Conservation (phyloP, 1,140 invertebrate species). For the Cyrtorhinus lividipennis region DNA sequence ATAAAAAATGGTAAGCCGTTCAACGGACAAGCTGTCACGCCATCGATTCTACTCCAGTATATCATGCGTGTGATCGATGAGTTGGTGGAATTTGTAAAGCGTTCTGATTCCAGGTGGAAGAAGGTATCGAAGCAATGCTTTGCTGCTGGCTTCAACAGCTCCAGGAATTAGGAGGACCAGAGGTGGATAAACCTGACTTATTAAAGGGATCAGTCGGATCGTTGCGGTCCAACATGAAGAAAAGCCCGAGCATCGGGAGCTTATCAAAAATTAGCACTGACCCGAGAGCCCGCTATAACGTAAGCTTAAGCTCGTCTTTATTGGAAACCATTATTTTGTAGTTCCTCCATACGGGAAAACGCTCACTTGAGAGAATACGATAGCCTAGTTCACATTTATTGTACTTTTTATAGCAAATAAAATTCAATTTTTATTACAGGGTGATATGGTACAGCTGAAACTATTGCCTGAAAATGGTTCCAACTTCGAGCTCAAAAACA, state of each 20-base stretch:
- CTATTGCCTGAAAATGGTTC: constrained; percentile 40
- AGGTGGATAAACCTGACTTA: constrained; percentile 66
- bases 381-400: too few species aligned
- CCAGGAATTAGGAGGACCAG: constrained; percentile 60
- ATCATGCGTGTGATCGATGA: too few species aligned
- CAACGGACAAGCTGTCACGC: too few species aligned
- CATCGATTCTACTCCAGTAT: too few species aligned
- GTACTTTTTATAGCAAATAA: too few species aligned
- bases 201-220: constrained; percentile 59
- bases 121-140: constrained; percentile 66
- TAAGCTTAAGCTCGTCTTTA: constrained; percentile 34
- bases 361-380: too few species aligned
- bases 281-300: constrained; percentile 61
- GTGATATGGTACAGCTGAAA: constrained; percentile 74
- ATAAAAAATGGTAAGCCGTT: too few species aligned
- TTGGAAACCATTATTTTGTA: background rate
- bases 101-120: constrained; percentile 49
- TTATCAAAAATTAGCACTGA: constrained; percentile 48
- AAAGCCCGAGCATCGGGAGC: constrained; percentile 37
- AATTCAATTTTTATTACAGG: constrained; percentile 41
- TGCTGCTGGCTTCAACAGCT: constrained; percentile 65
- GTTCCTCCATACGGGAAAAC: too few species aligned
- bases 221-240: constrained; percentile 37
- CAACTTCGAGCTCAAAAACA: constrained; percentile 56
- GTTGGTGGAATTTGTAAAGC: background rate